Evolutionary conservation across 2,888 invertebrate genomes (phyloP).

Genomic region (Schizaphis graminum): DNA sequence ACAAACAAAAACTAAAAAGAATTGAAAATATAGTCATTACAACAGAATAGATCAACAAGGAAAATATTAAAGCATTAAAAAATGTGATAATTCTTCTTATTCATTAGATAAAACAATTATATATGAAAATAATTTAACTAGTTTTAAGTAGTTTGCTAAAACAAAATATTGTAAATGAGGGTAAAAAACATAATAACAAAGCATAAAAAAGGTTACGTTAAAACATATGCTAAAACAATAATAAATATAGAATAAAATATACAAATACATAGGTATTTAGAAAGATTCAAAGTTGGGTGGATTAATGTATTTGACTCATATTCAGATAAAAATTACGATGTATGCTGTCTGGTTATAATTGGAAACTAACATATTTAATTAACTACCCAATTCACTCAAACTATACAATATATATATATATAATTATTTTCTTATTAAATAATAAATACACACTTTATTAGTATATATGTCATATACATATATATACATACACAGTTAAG

Average conservation of each 20-base stretch:
- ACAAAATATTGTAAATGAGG: slow-evolving; percentile 36
- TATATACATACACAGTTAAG: neutral
- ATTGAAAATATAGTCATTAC: slow-evolving; percentile 48
- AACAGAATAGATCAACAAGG: slow-evolving; percentile 57
- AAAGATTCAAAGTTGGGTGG: slow-evolving; percentile 13
- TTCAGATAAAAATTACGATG: neutral
- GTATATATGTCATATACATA: neutral
- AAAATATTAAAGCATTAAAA: slow-evolving; percentile 44
- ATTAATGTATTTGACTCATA: neutral
- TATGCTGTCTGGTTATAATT: neutral
- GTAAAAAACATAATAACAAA: slow-evolving; percentile 53
- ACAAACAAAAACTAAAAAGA: slow-evolving; percentile 36
- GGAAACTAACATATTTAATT: neutral
- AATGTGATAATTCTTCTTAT: slow-evolving; percentile 41
- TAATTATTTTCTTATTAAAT: neutral
- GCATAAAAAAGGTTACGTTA: slow-evolving; percentile 40
- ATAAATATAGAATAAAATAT: slow-evolving; percentile 29
- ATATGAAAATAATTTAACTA: slow-evolving; percentile 49
- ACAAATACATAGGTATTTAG: slow-evolving; percentile 29
- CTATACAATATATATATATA: neutral
- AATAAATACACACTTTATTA: neutral
- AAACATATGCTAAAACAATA: slow-evolving; percentile 39
- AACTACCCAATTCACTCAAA: neutral
- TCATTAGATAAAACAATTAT: neutral
- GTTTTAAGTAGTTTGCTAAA: slow-evolving; percentile 45